phyloP scores from a whole-genome alignment of 2,888 invertebrate genomes.

The Drosophila macrothrix region DNA sequence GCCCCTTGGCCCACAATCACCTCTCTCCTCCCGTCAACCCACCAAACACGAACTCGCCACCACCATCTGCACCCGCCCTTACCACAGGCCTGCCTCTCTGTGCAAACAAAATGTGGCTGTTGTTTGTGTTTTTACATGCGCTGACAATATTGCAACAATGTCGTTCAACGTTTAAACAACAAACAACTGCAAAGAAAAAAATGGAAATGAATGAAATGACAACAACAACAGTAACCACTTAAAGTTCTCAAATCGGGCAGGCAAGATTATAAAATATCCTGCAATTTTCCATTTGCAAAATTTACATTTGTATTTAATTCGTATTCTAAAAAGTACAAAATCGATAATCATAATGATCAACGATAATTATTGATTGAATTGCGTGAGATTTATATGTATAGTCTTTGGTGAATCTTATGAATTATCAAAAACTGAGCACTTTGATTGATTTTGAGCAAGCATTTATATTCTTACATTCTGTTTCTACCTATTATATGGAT shows the following conservation, averaged over 20 bases:
- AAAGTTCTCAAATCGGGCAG: neutral
- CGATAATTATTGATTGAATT: neutral
- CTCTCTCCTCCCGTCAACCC: slow-evolving; percentile 1
- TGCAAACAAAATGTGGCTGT: slow-evolving; percentile 70
- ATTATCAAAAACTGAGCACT: too few species aligned
- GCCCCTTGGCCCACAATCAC: slow-evolving; percentile 47
- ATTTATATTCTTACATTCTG: neutral
- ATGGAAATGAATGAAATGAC: slow-evolving; percentile 20
- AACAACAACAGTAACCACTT: slow-evolving; percentile 14
- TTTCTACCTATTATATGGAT: neutral
- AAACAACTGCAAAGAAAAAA: slow-evolving; percentile 46
- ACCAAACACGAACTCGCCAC: neutral
- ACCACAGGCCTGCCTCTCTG: slow-evolving; percentile 31
- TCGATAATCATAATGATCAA: neutral
- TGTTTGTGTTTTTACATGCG: slow-evolving; percentile 69
- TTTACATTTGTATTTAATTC: neutral
- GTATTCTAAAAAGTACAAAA: neutral
- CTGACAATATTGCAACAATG: slow-evolving; percentile 79
- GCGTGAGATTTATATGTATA: neutral
- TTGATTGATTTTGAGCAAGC: neutral
- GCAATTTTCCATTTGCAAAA: neutral
- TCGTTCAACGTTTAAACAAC: slow-evolving; percentile 54
- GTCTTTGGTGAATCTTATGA: too few species aligned
- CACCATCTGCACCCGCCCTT: slow-evolving; percentile 4
- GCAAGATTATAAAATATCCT: neutral